A percentile compares a stretch with the other conserved stretches of the same genome.
Evolutionary conservation across 92 coral and sea anemone genomes (phyloP).

Genomic region (Pocillopora grandis): DNA sequence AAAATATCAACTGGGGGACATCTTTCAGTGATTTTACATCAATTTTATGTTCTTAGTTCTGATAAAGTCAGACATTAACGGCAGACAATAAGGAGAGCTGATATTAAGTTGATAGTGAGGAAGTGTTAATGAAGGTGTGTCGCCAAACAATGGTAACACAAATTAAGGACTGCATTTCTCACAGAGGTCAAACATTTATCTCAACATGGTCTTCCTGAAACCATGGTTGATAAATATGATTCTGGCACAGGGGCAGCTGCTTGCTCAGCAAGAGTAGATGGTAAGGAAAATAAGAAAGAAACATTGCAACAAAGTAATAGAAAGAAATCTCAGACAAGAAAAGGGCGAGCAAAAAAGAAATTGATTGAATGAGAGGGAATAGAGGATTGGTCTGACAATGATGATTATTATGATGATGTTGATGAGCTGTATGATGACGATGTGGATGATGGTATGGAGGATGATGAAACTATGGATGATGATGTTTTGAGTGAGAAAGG

Average conservation of each 20-base stretch:
- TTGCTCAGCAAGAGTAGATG: background rate
- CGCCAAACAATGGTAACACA: too few relatives aligned
- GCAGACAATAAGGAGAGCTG: too few relatives aligned
- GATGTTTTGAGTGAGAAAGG: slow-evolving; percentile 42
- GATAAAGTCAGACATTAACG: too few relatives aligned
- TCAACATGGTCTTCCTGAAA: background rate
- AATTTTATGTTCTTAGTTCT: too few relatives aligned
- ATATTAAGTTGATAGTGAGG: too few relatives aligned
- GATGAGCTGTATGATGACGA: slow-evolving; percentile 46
- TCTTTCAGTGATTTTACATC: too few relatives aligned
- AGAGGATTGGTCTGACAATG: slow-evolving; percentile 37
- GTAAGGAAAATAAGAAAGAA: background rate
- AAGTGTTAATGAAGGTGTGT: too few relatives aligned
- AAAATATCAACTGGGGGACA: too few relatives aligned
- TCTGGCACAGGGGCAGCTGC: background rate
- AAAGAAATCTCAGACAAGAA: too few relatives aligned
- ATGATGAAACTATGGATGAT: slow-evolving; percentile 36
- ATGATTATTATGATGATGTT: slow-evolving; percentile 52
- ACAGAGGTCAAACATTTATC: too few relatives aligned
- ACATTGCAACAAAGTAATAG: slow-evolving; percentile 1
- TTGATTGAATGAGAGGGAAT: slow-evolving; percentile 9
- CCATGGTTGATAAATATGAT: background rate
- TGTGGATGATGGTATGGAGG: slow-evolving; percentile 42
- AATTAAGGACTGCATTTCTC: too few relatives aligned
- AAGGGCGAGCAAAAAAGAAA: slow-evolving; percentile 10